These are phyloP conservation scores for Chaenocephalus aceratus DNA, from an alignment of 2,113 vertebrate species.

Conservation along the genomic window DNA sequence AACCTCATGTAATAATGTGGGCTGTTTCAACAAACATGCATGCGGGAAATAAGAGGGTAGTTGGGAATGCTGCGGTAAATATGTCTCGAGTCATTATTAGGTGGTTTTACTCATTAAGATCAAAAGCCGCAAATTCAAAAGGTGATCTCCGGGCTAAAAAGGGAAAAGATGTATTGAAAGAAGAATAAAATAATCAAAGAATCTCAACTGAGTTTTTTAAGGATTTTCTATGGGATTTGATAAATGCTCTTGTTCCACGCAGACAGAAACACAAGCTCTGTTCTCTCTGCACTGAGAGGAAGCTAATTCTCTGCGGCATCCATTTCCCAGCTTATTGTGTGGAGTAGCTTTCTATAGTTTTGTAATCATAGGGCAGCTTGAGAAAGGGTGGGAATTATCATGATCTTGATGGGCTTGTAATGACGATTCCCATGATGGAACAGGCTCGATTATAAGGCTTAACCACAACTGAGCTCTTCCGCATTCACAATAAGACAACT, in stretches of 20 bases:
- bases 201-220: conserved; percentile 45
- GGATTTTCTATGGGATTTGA: conserved; percentile 62
- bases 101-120: conserved; percentile 81
- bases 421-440: conserved; percentile 38
- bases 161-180: conserved; percentile 43
- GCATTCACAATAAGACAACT: conserved; percentile 40
- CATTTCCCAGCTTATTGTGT: conserved; percentile 43
- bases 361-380: conserved; percentile 52
- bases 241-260: conserved; percentile 53
- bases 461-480: conserved; percentile 41
- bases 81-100: conserved; percentile 78
- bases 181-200: conserved; percentile 51
- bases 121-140: conserved; percentile 78
- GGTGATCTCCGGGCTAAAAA: conserved; percentile 55
- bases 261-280: conserved; percentile 50
- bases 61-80: conserved; percentile 71
- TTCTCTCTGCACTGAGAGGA: conserved; percentile 32
- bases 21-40: conserved; percentile 74
- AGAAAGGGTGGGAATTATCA: conserved; percentile 39
- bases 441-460: conserved; percentile 30
- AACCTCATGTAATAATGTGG: conserved; percentile 73
- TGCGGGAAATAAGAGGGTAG: conserved; percentile 70
- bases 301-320: conserved; percentile 42
- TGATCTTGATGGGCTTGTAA: conserved; percentile 32
- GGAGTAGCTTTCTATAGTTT: conserved; percentile 40